Percentiles rank a stretch among this genome's conserved stretches.
These are phyloP conservation scores for Campopleginae sp. DNA, from an alignment of 2,888 invertebrate genomes.

Conservation along the genomic window DNA sequence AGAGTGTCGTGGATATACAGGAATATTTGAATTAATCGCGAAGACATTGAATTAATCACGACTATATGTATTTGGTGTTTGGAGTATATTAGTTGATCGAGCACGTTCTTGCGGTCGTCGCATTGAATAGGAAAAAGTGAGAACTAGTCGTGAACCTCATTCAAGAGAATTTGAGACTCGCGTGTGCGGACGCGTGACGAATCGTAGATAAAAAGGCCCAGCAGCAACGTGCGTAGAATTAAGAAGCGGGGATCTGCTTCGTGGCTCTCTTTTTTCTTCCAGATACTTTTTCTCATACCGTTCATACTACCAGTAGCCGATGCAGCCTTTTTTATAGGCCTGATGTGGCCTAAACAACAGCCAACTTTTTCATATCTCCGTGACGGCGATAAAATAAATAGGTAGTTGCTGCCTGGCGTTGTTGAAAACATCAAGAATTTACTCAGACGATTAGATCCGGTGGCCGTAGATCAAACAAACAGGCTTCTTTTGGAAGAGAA, in stretches of 20 bases:
- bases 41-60: not conserved
- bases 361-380: conserved; percentile 66
- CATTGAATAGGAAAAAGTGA: conserved; percentile 57
- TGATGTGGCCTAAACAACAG: conserved; percentile 70
- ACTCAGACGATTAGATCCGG: conserved; percentile 32
- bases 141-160: conserved; percentile 59
- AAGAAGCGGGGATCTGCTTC: conserved; percentile 48
- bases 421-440: conserved; percentile 34
- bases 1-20: not conserved
- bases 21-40: conserved; percentile 1
- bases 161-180: conserved; percentile 56
- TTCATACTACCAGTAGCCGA: conserved; percentile 26
- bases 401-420: not conserved
- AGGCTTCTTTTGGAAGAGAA: not conserved
- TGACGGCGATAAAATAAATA: not conserved
- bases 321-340: conserved; percentile 36
- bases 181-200: conserved; percentile 66
- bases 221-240: conserved; percentile 62
- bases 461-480: conserved; percentile 16
- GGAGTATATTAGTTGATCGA: conserved; percentile 16
- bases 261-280: conserved; percentile 35
- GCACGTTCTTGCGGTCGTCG: conserved; percentile 50
- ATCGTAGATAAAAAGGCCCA: conserved; percentile 59
- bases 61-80: conserved; percentile 25
- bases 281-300: not conserved